Evolutionary conservation across 2,888 invertebrate genomes (phyloP).

Genomic region (Thymelicus sylvestris): DNA sequence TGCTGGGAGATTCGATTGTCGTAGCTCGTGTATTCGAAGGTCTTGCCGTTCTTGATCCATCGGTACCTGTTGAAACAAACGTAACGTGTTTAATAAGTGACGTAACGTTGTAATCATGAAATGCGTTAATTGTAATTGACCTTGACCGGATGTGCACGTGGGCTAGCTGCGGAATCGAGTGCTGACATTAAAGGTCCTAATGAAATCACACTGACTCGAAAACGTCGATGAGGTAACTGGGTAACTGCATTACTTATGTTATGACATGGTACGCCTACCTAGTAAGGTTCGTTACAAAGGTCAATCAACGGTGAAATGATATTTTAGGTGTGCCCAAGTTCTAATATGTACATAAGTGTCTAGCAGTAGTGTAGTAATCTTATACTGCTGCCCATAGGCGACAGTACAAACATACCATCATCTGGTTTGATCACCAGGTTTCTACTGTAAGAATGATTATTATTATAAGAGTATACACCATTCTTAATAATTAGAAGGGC

Average conservation of each 20-base stretch:
- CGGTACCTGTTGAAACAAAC: constrained; percentile 86
- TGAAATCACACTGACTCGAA: constrained; percentile 11
- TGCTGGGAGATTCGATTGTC: constrained; percentile 97
- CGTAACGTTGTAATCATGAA: constrained; percentile 12
- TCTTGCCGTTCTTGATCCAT: constrained; percentile 98
- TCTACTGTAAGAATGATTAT: too few species aligned
- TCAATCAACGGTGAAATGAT: not conserved
- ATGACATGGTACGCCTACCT: too few species aligned
- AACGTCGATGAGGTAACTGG: not conserved
- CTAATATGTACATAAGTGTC: too few species aligned
- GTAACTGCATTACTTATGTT: not conserved
- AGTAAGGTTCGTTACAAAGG: too few species aligned
- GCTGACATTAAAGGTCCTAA: constrained; percentile 2
- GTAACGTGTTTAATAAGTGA: constrained; percentile 40
- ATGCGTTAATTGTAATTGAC: constrained; percentile 35
- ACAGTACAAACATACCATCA: too few species aligned
- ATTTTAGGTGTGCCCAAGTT: not conserved
- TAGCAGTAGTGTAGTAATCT: too few species aligned
- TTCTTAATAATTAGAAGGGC: too few species aligned
- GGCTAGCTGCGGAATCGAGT: not conserved
- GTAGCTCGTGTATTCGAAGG: constrained; percentile 97
- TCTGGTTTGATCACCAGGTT: too few species aligned
- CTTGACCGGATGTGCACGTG: constrained; percentile 13
- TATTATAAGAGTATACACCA: too few species aligned
- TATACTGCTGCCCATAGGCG: too few species aligned